Conservation (phyloP, 2,888 invertebrate genomes). For the Bimastos eiseni region DNA sequence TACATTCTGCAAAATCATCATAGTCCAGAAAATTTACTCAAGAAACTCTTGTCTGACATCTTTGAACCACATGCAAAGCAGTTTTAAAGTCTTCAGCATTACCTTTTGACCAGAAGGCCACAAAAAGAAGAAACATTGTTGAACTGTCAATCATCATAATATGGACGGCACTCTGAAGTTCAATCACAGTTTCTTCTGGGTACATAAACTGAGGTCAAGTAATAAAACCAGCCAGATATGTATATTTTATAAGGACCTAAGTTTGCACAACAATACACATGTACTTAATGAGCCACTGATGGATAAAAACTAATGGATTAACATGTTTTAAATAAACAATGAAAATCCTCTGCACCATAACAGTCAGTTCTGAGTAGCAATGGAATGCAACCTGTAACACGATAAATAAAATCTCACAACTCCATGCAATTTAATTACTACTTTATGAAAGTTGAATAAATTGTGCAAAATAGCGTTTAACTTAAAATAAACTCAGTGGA, state of each 20-base stretch:
- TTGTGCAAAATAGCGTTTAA: not conserved
- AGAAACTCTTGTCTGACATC: too few relatives aligned
- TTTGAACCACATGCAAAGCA: too few relatives aligned
- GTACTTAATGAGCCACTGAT: not conserved
- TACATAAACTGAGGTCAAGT: not conserved
- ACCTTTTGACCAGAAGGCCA: too few relatives aligned
- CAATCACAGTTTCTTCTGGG: not conserved
- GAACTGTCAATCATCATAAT: not conserved
- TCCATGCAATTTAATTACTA: not conserved
- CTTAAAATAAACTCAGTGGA: not conserved
- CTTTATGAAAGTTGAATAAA: not conserved
- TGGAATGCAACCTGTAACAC: constrained; percentile 2
- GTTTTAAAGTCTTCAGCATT: too few relatives aligned
- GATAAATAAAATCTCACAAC: not conserved
- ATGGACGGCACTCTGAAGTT: constrained; percentile 13
- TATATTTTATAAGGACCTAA: constrained; percentile 6
- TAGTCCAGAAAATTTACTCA: too few relatives aligned
- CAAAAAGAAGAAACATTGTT: too few relatives aligned
- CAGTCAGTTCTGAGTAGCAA: constrained; percentile 13
- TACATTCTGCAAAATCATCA: too few relatives aligned
- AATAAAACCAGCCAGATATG: not conserved
- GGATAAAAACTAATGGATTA: not conserved
- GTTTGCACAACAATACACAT: constrained; percentile 1
- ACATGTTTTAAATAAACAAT: not conserved
- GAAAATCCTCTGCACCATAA: constrained; percentile 2